Conservation (phyloP, 2,113 vertebrate species). For the Motacilla alba region DNA sequence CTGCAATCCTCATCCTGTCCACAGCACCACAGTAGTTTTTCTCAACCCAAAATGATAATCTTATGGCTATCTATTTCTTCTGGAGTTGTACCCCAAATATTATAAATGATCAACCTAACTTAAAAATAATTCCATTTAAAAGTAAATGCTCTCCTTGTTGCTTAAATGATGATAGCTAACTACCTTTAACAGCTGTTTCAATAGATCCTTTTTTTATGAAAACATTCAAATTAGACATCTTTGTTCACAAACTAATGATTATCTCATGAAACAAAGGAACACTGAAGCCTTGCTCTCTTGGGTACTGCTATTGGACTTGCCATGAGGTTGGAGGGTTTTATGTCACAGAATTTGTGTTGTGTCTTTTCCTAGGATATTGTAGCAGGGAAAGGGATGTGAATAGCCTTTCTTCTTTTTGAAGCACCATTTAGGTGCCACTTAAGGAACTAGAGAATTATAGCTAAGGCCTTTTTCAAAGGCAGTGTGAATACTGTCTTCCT, state of each 20-base stretch:
- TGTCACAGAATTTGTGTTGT: neutral
- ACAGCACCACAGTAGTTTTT: neutral
- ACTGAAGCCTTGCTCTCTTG: neutral
- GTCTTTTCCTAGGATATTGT: neutral
- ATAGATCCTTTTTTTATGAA: neutral
- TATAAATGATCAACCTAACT: neutral
- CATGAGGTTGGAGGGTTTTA: neutral
- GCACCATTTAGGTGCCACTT: neutral
- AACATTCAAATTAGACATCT: neutral
- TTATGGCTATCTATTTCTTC: neutral
- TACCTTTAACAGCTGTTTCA: neutral
- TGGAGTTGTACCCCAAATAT: neutral
- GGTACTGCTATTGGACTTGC: fast-evolving
- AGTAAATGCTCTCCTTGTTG: neutral
- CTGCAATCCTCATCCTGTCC: neutral
- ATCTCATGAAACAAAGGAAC: neutral
- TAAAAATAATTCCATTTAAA: neutral
- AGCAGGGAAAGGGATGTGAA: neutral
- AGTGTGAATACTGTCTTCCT: neutral
- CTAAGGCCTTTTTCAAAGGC: neutral
- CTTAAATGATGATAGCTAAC: neutral
- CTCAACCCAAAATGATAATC: neutral
- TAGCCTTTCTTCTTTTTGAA: neutral
- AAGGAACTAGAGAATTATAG: neutral
- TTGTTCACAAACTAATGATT: neutral